A percentile compares a stretch with the other conserved stretches of the same genome.
Conservation (phyloP, 2,113 vertebrate genomes). For the Amblyopsis rosae region DNA sequence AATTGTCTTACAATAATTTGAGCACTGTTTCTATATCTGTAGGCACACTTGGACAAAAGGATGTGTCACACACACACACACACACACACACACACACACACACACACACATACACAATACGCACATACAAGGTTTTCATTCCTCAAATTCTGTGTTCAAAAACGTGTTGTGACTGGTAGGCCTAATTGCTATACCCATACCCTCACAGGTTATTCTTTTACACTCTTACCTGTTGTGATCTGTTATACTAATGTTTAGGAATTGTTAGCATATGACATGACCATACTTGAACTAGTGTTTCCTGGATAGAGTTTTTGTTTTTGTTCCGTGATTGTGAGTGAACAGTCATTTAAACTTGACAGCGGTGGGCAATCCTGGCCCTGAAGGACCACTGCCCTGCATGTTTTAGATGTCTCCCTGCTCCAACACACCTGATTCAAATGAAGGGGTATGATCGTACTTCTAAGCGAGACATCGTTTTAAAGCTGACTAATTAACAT, state of each 20-base stretch:
- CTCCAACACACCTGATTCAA: no score
- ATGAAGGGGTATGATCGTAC: no score
- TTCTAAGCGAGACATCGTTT: no score
- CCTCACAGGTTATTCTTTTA: background rate
- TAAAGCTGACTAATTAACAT: no score
- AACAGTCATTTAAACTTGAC: background rate
- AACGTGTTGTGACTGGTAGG: constrained; percentile 43
- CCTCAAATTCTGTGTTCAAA: background rate
- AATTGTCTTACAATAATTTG: no score
- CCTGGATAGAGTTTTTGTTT: background rate
- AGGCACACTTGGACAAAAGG: background rate
- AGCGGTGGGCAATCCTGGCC: no score
- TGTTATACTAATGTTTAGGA: background rate
- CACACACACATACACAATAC: background rate
- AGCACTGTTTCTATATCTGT: no score
- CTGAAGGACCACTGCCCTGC: no score
- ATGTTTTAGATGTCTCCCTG: no score
- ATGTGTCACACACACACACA: background rate
- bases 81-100: background rate
- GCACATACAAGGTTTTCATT: constrained; percentile 3
- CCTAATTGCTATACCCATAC: background rate
- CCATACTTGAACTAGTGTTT: background rate
- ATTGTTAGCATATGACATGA: background rate
- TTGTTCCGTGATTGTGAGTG: background rate
- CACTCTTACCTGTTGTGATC: background rate